Base-by-base conservation (phyloP, 2,888 invertebrate species). In the Nesidiocoris tenuis region DNA sequence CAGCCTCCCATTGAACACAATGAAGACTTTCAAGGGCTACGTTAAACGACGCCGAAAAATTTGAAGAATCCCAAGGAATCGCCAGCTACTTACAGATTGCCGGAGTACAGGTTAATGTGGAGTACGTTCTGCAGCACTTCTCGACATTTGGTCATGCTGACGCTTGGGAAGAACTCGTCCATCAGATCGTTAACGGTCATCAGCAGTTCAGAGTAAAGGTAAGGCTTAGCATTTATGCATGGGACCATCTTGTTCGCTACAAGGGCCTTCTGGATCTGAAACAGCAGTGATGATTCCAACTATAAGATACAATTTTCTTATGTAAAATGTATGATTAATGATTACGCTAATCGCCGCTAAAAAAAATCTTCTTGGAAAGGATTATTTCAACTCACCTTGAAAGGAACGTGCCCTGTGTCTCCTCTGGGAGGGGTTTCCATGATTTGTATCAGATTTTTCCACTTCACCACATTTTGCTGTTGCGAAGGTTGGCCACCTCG, bases 141-240 rank as follows among this genome's bases (percentile, higher is more conserved):
- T 82, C 92, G 89, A 85, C 93, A 93, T 77, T 89, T 90, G 81
- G 89, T 87, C 78, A 92, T 87, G 79, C 90, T 88, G 75, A 91
- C 90, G 78, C 88, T 87, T 80, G 93, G 93, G 84, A 94, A 94
- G 86, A 92, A 92, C 84, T 90, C 88, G 82, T 89, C 88, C 75
- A 92, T 90, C 79, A 94, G 88, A 84, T 94, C 94, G 3, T 91
- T 90, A 79, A 94, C 86, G 16, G 94, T 92, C 88, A 94, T 92
- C 82, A 94, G 86, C 81, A 92, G 87, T 83, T 94, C 94, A 21
- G 90, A 88, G 83, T 91, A 92, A 80, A 90, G 89, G 85, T 90
- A 93, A 17, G 93, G 92, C 86, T 93, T 93, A 85, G 91, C 90
- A 84, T 94, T 94, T 82, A 95, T 93, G 84, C 93, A 93, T 72